These are phyloP conservation scores for Zosterops lateralis DNA, from an alignment of 2,113 vertebrate genomes.

Conservation along the genomic window DNA sequence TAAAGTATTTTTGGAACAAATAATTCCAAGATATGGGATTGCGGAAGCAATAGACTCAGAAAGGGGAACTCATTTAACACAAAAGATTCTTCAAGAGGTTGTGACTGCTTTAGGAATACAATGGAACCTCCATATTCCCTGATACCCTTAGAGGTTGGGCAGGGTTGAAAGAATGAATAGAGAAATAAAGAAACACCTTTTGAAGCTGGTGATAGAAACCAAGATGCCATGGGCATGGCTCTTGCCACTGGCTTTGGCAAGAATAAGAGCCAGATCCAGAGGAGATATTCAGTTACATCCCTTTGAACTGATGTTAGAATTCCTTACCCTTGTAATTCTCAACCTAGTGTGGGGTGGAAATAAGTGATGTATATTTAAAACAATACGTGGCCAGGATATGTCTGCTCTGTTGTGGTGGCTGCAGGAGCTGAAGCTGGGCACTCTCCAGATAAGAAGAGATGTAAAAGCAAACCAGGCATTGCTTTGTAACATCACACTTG, in stretches of 20 bases:
- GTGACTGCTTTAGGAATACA: not conserved
- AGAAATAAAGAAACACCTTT: not conserved
- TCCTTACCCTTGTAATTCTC: not conserved
- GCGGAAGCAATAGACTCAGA: not conserved
- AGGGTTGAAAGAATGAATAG: not conserved
- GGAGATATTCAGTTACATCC: not conserved
- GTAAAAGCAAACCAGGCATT: not conserved
- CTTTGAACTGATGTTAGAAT: not conserved
- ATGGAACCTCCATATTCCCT: not conserved
- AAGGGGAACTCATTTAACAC: not conserved
- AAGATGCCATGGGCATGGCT: no score
- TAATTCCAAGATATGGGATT: not conserved
- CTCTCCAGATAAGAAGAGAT: not conserved
- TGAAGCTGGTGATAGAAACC: not conserved
- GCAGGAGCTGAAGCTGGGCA: not conserved
- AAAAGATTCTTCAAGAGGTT: not conserved
- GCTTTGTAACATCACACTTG: accelerated
- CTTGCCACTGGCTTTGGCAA: not conserved
- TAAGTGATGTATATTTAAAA: not conserved
- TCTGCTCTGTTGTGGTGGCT: accelerated
- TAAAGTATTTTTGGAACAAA: not conserved
- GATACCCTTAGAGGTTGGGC: accelerated
- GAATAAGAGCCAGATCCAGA: not conserved
- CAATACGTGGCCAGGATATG: not conserved
- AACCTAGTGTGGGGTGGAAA: not conserved